A percentile compares a stretch with the other conserved stretches of the same genome.
These are phyloP conservation scores for Mustela lutreola DNA, from an alignment of 2,113 vertebrate genomes.

Conservation along the genomic window DNA sequence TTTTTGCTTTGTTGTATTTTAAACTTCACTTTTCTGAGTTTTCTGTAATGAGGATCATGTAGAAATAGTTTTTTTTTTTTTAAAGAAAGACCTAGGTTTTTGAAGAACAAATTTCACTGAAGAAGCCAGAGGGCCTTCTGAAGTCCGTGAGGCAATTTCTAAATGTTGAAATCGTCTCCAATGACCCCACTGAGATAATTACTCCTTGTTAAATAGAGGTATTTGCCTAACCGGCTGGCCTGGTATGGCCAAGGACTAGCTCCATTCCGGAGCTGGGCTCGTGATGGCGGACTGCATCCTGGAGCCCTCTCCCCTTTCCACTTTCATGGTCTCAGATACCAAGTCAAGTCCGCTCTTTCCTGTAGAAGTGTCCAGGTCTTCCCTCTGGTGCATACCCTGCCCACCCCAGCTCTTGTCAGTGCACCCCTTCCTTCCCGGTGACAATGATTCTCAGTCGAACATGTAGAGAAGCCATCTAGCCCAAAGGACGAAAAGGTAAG, in stretches of 20 bases:
- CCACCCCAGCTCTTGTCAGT: too few relatives aligned
- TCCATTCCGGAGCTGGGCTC: not conserved
- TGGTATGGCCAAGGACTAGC: not conserved
- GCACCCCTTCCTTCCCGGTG: not conserved
- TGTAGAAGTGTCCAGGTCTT: not conserved
- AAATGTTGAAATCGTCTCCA: constrained; percentile 32
- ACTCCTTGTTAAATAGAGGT: not conserved
- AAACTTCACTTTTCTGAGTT: constrained; percentile 50
- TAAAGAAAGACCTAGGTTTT: not conserved
- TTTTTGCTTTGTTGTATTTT: constrained; percentile 19
- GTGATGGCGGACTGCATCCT: not conserved
- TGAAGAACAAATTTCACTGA: not conserved
- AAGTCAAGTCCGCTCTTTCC: not conserved
- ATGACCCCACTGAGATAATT: not conserved
- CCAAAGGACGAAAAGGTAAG: not conserved
- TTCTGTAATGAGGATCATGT: not conserved
- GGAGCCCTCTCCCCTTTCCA: not conserved
- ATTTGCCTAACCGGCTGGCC: constrained; percentile 46
- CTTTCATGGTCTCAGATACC: not conserved
- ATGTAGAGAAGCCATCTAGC: not conserved
- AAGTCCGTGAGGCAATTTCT: constrained; percentile 45
- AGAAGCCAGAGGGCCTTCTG: constrained; percentile 32
- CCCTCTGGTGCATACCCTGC: too few relatives aligned
- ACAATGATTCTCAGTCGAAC: not conserved
- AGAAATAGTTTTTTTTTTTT: not conserved